Percentiles rank a stretch among this genome's conserved stretches.
phyloP scores from a whole-genome alignment of 2,888 invertebrate genomes.

The Tinea trinotella region DNA sequence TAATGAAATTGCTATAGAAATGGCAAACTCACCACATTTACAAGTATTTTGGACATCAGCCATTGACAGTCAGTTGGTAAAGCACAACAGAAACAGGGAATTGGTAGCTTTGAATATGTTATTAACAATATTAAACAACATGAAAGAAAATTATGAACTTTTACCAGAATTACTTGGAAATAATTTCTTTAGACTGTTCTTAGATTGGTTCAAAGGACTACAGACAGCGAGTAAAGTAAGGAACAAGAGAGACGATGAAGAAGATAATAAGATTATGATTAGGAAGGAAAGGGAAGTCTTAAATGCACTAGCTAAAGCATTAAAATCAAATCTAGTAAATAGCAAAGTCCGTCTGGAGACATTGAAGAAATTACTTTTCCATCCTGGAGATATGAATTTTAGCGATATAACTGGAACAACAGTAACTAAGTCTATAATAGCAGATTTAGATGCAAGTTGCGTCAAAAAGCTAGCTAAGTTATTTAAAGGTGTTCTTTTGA shows the following conservation, averaged over 20 bases:
- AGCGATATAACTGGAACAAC: conserved; percentile 80
- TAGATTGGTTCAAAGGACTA: conserved; percentile 74
- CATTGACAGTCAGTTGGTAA: conserved; percentile 53
- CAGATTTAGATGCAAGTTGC: conserved; percentile 71
- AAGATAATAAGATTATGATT: conserved; percentile 65
- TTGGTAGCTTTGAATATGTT: conserved; percentile 73
- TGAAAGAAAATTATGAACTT: conserved; percentile 50
- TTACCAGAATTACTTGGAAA: conserved; percentile 74
- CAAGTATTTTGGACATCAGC: conserved; percentile 70
- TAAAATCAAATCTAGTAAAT: conserved; percentile 61
- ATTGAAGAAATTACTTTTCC: conserved; percentile 75
- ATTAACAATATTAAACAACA: conserved; percentile 64
- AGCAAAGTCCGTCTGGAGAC: conserved; percentile 69
- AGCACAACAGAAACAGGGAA: conserved; percentile 73
- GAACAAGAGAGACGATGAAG: conserved; percentile 57
- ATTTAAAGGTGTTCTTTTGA: conserved; percentile 74
- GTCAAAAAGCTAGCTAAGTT: conserved; percentile 75
- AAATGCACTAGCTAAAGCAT: conserved; percentile 56
- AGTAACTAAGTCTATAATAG: conserved; percentile 75
- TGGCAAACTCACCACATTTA: conserved; percentile 66
- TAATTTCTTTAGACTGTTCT: conserved; percentile 76
- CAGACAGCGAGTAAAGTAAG: conserved; percentile 72
- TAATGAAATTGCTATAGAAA: conserved; percentile 68
- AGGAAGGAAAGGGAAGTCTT: conserved; percentile 71
- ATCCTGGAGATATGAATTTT: conserved; percentile 81